Percentiles rank a stretch among this genome's conserved stretches.
These are phyloP conservation scores for Agonopterix alstromeriana DNA, from an alignment of 2,888 invertebrate species.

Conservation along the genomic window DNA sequence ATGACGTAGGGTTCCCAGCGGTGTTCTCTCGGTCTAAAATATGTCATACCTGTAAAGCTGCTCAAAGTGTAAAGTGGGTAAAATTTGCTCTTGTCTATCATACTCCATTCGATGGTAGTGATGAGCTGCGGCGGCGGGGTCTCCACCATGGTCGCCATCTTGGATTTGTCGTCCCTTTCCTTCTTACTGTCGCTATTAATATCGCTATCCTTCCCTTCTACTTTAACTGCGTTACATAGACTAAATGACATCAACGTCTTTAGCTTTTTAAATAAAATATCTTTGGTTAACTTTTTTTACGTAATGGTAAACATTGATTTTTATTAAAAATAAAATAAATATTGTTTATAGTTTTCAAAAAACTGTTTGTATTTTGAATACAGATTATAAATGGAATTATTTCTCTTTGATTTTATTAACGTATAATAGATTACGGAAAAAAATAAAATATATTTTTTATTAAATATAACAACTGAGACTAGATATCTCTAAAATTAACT, in stretches of 20 bases:
- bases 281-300: constrained; percentile 22
- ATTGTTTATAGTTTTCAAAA: constrained; percentile 17
- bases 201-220: constrained; percentile 13
- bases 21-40: no score
- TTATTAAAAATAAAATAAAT: constrained; percentile 11
- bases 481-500: constrained; percentile 5
- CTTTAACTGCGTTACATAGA: constrained; percentile 28
- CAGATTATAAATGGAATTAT: constrained; percentile 31
- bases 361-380: constrained; percentile 25
- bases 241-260: constrained; percentile 35
- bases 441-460: constrained; percentile 4
- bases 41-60: constrained; percentile 83
- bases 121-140: constrained; percentile 79
- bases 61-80: constrained; percentile 94
- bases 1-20: no score
- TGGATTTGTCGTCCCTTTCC: constrained; percentile 20
- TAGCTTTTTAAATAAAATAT: constrained; percentile 1
- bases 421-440: constrained; percentile 7
- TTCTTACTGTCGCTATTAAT: constrained; percentile 11
- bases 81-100: constrained; percentile 98
- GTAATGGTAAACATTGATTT: constrained; percentile 18
- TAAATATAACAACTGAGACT: not conserved
- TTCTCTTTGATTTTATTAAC: constrained; percentile 5
- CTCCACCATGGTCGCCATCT: constrained; percentile 73
- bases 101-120: constrained; percentile 96